Evolutionary conservation across 2,113 vertebrate genomes (phyloP), one percentile per base, ranked within the genome.

Genomic region (Crotalus viridis): DNA sequence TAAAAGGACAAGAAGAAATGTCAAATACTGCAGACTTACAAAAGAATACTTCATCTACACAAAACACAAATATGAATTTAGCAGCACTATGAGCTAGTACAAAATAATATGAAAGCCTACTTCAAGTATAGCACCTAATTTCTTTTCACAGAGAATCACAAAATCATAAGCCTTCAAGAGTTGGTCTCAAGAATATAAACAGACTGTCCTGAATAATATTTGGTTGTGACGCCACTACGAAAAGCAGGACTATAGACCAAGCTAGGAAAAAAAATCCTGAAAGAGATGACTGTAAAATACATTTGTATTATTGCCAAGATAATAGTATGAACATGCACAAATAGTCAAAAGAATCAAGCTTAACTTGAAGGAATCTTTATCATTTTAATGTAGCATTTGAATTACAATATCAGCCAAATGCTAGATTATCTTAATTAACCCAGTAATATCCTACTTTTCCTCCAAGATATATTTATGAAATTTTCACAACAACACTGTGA

Each of bases 1-100:
- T 99, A 91, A 28, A 85, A 95, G 91, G 2, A 93, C 22, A 90
- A 64, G 89, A 88, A 93, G 15, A 87, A 92, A 91, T 93, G 74
- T 39, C 69, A 94, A 94, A 46, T 51, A n/a, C 9, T n/a, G 24
- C 19, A 17, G 26, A 81, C 39, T 33, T 91, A 43, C 5, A 19
- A 74, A 39, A 74, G 2, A 81, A 81, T 81, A 39, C 17, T 81
- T 81, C 33, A 43, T 21, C 33, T 17, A 54, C n/a, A 54, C 51
- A 69, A 8, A 93, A 81, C 17, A 39, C 86, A 15, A 93, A 69
- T 95, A 95, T 89, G 17, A 93, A 74, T 6, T 92, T 52, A 57
- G n/a, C 92, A 95, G 96, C 7, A 54, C 8, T 89, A 24, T 54
- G 24, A 93, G 19, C 43, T 91, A 4, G 28, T 33, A 21, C 2